phyloP scores from a whole-genome alignment of 30 jellyfish, hydroid and myxozoan genomes.

The Sanderia malayensis region DNA sequence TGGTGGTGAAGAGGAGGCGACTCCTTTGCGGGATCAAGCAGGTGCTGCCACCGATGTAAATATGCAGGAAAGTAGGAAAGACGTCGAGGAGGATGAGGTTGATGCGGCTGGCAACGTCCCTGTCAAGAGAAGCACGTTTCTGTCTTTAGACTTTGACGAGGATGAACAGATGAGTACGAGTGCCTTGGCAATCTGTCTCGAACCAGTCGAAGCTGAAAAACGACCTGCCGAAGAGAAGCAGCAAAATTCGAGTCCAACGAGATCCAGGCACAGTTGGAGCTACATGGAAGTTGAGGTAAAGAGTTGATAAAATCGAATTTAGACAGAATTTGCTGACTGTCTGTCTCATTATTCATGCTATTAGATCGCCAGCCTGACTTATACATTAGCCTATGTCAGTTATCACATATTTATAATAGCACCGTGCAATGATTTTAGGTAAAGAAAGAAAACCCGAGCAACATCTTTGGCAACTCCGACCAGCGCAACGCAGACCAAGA shows the following conservation, averaged over 20 bases:
- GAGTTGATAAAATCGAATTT: too few relatives aligned
- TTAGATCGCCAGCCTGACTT: too few relatives aligned
- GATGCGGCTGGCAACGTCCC: not conserved
- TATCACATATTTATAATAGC: too few relatives aligned
- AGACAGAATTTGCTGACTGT: too few relatives aligned
- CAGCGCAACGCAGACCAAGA: not conserved
- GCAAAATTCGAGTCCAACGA: not conserved
- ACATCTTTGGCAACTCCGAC: not conserved
- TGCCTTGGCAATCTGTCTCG: constrained; percentile 17
- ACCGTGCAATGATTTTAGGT: too few relatives aligned
- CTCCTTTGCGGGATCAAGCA: not conserved
- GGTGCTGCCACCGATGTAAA: not conserved
- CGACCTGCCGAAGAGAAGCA: not conserved
- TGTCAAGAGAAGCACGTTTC: constrained; percentile 6
- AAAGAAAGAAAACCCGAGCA: constrained; percentile 11
- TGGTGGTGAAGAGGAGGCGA: not conserved
- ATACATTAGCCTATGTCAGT: too few relatives aligned
- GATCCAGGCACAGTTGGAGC: constrained; percentile 10
- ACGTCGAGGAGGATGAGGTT: not conserved
- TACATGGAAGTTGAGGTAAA: constrained; percentile 26
- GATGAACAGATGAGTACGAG: constrained; percentile 15
- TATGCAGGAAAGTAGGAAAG: not conserved
- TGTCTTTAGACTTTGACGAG: constrained; percentile 16
- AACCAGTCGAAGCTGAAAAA: not conserved
- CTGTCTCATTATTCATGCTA: too few relatives aligned